Percentiles rank a stretch among this genome's conserved stretches.
Conservation (phyloP, 2,888 invertebrate genomes). For the Labia minor region DNA sequence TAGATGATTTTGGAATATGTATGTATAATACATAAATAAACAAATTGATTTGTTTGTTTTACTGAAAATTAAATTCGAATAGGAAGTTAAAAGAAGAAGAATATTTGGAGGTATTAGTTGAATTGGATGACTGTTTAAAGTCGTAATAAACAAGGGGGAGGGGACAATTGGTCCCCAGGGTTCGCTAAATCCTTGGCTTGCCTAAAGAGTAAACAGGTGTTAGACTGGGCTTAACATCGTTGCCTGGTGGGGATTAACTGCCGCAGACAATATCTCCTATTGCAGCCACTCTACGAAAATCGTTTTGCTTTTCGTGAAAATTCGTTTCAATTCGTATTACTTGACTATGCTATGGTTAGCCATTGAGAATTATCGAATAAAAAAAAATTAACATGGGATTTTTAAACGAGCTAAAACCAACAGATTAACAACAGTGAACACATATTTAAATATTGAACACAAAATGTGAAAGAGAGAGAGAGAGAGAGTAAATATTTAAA, state of each 20-base stretch:
- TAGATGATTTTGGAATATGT: no score
- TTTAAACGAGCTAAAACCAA: not conserved
- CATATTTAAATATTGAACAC: no score
- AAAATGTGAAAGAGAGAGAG: no score
- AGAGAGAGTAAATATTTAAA: no score
- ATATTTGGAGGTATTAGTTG: not conserved
- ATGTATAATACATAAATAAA: no score
- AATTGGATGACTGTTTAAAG: conserved; percentile 2
- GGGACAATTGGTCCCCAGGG: not conserved
- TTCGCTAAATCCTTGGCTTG: conserved; percentile 4
- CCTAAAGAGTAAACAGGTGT: conserved; percentile 13
- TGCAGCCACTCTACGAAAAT: not conserved
- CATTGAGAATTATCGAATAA: not conserved
- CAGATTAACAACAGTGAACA: not conserved
- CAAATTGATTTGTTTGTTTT: no score
- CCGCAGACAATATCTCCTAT: conserved; percentile 5
- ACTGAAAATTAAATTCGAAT: no score
- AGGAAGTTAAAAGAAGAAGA: not conserved
- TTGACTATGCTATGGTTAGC: no score
- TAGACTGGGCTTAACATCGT: conserved; percentile 13
- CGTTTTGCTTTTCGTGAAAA: not conserved
- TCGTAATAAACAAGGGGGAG: not conserved
- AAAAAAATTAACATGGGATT: not conserved
- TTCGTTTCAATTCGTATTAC: not conserved
- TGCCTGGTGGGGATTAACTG: conserved; percentile 3